These are phyloP conservation scores for Therioaphis trifolii DNA, from an alignment of 2,888 invertebrate species.

Conservation along the genomic window DNA sequence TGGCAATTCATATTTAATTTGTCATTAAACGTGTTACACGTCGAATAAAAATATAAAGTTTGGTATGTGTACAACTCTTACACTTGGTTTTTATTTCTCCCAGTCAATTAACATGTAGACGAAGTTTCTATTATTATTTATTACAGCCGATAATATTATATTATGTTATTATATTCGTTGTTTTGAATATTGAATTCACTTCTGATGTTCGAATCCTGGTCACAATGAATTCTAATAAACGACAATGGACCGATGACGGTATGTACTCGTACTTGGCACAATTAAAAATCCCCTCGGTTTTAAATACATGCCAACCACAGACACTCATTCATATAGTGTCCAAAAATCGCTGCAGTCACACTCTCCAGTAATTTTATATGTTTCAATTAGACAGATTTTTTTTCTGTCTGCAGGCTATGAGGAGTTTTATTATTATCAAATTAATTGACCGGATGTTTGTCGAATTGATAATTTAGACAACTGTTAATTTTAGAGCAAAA, in stretches of 20 bases:
- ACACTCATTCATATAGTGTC: background rate
- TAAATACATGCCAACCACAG: background rate
- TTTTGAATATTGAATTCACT: background rate
- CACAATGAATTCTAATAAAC: conserved; percentile 32
- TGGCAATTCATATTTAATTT: too few species aligned
- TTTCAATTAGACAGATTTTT: conserved; percentile 32
- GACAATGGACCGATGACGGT: conserved; percentile 32
- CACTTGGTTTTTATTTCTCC: too few species aligned
- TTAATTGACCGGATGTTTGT: conserved; percentile 40
- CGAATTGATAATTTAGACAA: conserved; percentile 48
- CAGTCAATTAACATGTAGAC: too few species aligned
- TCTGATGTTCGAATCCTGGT: background rate
- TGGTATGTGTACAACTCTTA: too few species aligned
- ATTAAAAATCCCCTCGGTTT: conserved; percentile 8
- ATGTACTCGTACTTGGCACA: too few species aligned
- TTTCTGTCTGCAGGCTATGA: conserved; percentile 15
- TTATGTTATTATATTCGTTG: too few species aligned
- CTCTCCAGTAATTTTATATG: conserved; percentile 35
- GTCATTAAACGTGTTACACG: too few species aligned
- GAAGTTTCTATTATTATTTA: too few species aligned
- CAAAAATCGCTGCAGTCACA: conserved; percentile 18
- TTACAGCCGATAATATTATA: too few species aligned
- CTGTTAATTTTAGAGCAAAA: too few species aligned
- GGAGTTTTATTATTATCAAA: conserved; percentile 38
- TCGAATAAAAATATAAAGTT: too few species aligned